A percentile compares a stretch with the other conserved stretches of the same genome.
phyloP scores from a whole-genome alignment of 1,140 invertebrate genomes.

The Drosophila watanabei region DNA sequence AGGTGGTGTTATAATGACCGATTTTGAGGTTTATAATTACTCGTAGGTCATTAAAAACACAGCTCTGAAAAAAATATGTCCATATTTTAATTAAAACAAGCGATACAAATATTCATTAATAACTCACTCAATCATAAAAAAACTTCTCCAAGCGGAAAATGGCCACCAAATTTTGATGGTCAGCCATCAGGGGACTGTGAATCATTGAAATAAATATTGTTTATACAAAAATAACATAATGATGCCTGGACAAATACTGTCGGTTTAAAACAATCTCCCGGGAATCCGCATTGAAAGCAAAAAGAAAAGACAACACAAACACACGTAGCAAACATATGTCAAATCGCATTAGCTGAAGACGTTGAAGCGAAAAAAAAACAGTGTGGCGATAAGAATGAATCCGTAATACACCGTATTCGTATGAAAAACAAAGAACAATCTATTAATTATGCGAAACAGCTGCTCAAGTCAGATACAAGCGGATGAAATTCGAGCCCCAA shows the following conservation, averaged over 20 bases:
- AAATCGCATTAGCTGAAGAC: slow-evolving; percentile 31
- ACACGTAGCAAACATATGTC: slow-evolving; percentile 44
- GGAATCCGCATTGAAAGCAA: slow-evolving; percentile 8
- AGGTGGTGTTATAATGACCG: background rate
- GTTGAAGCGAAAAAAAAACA: slow-evolving; percentile 1
- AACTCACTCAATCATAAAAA: background rate
- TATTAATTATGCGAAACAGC: slow-evolving; percentile 40
- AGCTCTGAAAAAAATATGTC: background rate
- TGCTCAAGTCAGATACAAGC: slow-evolving; percentile 21
- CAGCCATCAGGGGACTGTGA: slow-evolving; percentile 10
- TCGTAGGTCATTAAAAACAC: background rate
- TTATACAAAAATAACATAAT: background rate
- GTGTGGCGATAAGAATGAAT: slow-evolving; percentile 37
- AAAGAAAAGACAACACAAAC: slow-evolving; percentile 41
- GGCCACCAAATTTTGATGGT: background rate
- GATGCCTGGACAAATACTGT: slow-evolving; percentile 1
- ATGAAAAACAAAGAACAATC: slow-evolving; percentile 13
- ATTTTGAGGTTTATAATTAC: background rate
- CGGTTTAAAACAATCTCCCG: slow-evolving; percentile 6
- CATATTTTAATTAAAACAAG: background rate
- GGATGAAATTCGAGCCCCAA: slow-evolving; percentile 7
- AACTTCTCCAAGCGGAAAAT: slow-evolving; percentile 6
- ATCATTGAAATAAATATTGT: slow-evolving; percentile 9
- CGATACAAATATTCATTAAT: background rate
- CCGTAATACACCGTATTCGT: slow-evolving; percentile 1